A percentile compares a stretch with the other conserved stretches of the same genome.
Conservation (phyloP, 2,888 invertebrate genomes). For the Callimorpha dominula region DNA sequence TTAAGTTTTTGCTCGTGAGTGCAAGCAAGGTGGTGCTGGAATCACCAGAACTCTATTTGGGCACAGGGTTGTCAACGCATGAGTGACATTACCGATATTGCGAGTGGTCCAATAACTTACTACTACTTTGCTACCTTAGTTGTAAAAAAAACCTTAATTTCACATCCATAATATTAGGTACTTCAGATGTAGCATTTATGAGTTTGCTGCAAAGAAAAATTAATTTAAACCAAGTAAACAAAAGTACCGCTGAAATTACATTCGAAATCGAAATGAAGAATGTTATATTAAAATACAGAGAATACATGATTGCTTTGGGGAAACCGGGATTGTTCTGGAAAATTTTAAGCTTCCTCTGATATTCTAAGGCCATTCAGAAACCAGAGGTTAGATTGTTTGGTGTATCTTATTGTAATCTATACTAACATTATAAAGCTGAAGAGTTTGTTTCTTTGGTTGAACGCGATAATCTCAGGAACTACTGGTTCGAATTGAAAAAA, state of each 20-base stretch:
- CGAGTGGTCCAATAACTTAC: not conserved
- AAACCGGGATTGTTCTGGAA: not conserved
- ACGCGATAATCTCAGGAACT: too few relatives aligned
- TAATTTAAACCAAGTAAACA: conserved; percentile 12
- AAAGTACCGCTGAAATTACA: conserved; percentile 18
- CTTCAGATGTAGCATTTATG: not conserved
- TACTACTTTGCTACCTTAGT: not conserved
- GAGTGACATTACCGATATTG: not conserved
- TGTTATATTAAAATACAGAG: conserved; percentile 19
- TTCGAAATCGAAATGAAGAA: conserved; percentile 10
- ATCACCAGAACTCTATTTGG: too few relatives aligned
- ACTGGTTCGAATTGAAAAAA: too few relatives aligned
- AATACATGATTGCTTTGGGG: conserved; percentile 17
- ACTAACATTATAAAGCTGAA: not conserved
- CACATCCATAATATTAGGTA: not conserved
- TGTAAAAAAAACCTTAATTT: too few relatives aligned
- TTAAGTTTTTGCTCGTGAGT: too few relatives aligned
- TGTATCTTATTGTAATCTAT: not conserved
- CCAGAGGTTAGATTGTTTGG: not conserved
- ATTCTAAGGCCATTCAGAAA: not conserved
- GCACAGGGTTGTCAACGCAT: too few relatives aligned
- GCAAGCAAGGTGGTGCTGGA: too few relatives aligned
- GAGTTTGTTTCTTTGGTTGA: too few relatives aligned
- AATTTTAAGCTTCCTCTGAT: not conserved
- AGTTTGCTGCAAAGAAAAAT: conserved; percentile 3